These are phyloP conservation scores for Lepidochrysops patricia DNA, from an alignment of 2,888 invertebrate genomes.

Conservation along the genomic window DNA sequence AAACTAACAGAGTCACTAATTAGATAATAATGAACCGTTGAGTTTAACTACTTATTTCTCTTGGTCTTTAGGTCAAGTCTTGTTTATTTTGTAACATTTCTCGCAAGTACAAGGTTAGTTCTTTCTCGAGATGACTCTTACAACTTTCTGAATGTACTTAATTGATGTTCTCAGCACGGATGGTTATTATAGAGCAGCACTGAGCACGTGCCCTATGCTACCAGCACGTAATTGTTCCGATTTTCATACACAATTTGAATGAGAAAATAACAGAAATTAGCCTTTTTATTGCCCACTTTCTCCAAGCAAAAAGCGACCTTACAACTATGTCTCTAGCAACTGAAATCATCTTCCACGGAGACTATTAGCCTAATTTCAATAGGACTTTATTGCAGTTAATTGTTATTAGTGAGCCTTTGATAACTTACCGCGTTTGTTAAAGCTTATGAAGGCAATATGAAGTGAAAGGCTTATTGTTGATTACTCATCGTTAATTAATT, in stretches of 20 bases:
- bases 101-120: background rate
- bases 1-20: background rate
- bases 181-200: constrained; percentile 28
- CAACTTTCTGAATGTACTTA: background rate
- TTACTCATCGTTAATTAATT: background rate
- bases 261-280: constrained; percentile 11
- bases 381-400: constrained; percentile 53
- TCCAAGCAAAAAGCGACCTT: constrained; percentile 29
- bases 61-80: background rate
- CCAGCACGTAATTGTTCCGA: constrained; percentile 53
- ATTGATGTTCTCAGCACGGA: background rate
- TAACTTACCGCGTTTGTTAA: constrained; percentile 11
- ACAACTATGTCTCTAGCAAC: constrained; percentile 11
- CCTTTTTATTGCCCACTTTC: constrained; percentile 14
- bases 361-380: constrained; percentile 35
- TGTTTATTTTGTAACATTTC: background rate
- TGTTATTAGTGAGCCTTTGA: constrained; percentile 35
- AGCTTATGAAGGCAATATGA: background rate
- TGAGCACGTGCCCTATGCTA: constrained; percentile 32
- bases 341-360: constrained; percentile 11
- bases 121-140: background rate
- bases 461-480: background rate
- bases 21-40: background rate
- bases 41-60: background rate
- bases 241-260: constrained; percentile 43